Base-by-base conservation (phyloP, 1,140 invertebrate genomes). In the Ridgeia piscesae region DNA sequence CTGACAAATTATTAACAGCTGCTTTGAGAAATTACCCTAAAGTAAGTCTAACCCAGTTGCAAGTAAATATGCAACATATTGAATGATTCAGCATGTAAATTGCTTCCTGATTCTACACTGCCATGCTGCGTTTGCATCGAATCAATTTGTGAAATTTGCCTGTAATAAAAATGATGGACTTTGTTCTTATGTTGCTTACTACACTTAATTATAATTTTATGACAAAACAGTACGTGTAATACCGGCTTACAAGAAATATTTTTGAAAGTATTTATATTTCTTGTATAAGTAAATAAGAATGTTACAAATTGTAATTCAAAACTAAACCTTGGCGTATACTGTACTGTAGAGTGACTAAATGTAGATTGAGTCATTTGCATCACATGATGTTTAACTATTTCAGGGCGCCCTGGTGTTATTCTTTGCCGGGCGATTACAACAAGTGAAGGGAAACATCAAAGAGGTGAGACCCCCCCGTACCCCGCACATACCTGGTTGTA, bases 391-490 rank as follows among this genome's bases (percentile, higher is more conserved):
- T 21, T 90, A 14, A 34, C n/a, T 90, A 33, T 77, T 77, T 92
- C 88, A 98, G 94, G 98, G 99, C 91, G 98, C 98, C 0, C 98
- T 98, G 97, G 99, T 99, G 95, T 96, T 99, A 14, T 99, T 99
- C 95, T 98, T 99, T 95, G 98, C 98, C 96, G 98, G 97, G 0
- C 97, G 98, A 35, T 95, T 98, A 58, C 97, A 98, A 94, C 97
- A 99, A 93, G 97, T 98, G 93, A 97, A 97, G 92, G 98, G 98
- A 2, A 97, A 98, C 95, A 96, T 99, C 92, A 97, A 97, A 89
- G 96, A 96, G 91, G 96, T 96, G 94, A 94, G 93, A 92, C 27
- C 11, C n/a, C n/a, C n/a, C n/a, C n/a, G n/a, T n/a, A n/a, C n/a
- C n/a, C 58, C 58, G 4, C 4, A 27, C 58, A 4, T 77, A 21